phyloP scores from a whole-genome alignment of 2,113 vertebrate genomes.

The Thymallus thymallus region DNA sequence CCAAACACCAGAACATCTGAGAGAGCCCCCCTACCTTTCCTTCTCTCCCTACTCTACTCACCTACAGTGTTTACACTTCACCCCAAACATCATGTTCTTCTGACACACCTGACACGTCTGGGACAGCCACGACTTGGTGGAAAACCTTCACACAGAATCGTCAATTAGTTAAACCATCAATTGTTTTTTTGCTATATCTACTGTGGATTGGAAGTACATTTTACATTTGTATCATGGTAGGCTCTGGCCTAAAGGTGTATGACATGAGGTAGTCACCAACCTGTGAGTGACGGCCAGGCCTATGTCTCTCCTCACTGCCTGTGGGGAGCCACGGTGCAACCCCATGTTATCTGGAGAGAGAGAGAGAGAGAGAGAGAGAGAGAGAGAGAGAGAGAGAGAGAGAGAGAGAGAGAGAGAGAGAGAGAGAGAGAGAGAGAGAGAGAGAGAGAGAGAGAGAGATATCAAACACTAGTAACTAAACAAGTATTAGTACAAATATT shows the following conservation, averaged over 20 bases:
- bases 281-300: constrained; percentile 94
- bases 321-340: constrained; percentile 87
- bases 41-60: constrained; percentile 61
- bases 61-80: constrained; percentile 99
- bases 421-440: constrained; percentile 30
- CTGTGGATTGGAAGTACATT: not conserved
- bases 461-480: too few species aligned
- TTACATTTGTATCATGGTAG: not conserved
- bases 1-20: not conserved
- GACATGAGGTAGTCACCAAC: constrained; percentile 55
- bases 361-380: constrained; percentile 38
- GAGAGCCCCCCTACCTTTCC: not conserved
- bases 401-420: constrained; percentile 5
- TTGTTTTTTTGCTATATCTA: too few species aligned
- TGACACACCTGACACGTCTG: constrained; percentile 99
- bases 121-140: constrained; percentile 96
- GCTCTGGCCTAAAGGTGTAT: not conserved
- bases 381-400: constrained; percentile 19
- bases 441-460: constrained; percentile 31
- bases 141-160: constrained; percentile 80
- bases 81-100: constrained; percentile 99
- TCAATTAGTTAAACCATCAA: not conserved
- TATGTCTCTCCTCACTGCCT: constrained; percentile 90
- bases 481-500: too few species aligned
- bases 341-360: constrained; percentile 72